A percentile compares a stretch with the other conserved stretches of the same genome.
These are phyloP conservation scores for Ceratina australensis DNA, from an alignment of 1,140 invertebrate species.

Conservation along the genomic window DNA sequence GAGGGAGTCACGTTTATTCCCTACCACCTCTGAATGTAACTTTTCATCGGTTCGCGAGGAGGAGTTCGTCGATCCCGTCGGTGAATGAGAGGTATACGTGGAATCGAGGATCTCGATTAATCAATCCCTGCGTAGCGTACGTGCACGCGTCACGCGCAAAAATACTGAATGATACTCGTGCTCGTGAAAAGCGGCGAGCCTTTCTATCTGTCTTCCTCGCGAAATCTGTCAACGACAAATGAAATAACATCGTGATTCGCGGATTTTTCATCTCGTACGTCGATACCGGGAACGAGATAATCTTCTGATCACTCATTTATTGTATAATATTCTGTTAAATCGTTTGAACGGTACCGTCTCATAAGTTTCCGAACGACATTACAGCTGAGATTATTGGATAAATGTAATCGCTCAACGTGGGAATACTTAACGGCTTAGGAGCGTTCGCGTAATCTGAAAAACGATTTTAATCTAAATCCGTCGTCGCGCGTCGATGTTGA, in stretches of 20 bases:
- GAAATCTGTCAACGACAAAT: slow-evolving; percentile 49
- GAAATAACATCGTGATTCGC: slow-evolving; percentile 34
- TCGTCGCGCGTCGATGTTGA: background rate
- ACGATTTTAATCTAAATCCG: too few species aligned
- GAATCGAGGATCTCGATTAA: slow-evolving; percentile 14
- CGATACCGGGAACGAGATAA: background rate
- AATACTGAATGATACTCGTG: slow-evolving; percentile 28
- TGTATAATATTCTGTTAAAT: too few species aligned
- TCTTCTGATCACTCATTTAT: too few species aligned
- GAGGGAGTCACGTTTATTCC: background rate
- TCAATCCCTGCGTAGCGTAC: slow-evolving; percentile 11
- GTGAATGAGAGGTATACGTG: background rate
- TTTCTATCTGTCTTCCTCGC: slow-evolving; percentile 14
- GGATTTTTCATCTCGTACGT: slow-evolving; percentile 30
- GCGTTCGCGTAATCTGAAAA: too few species aligned
- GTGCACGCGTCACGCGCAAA: slow-evolving; percentile 22
- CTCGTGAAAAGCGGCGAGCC: slow-evolving; percentile 5
- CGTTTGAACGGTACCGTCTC: too few species aligned
- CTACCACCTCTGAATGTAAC: background rate
- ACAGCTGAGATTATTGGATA: too few species aligned
- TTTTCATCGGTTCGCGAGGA: background rate
- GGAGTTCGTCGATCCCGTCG: background rate
- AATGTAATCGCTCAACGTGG: too few species aligned
- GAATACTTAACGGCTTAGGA: too few species aligned
- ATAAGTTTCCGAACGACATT: too few species aligned